phyloP scores from a whole-genome alignment of 2,888 invertebrate genomes.

The Plebejus anna region DNA sequence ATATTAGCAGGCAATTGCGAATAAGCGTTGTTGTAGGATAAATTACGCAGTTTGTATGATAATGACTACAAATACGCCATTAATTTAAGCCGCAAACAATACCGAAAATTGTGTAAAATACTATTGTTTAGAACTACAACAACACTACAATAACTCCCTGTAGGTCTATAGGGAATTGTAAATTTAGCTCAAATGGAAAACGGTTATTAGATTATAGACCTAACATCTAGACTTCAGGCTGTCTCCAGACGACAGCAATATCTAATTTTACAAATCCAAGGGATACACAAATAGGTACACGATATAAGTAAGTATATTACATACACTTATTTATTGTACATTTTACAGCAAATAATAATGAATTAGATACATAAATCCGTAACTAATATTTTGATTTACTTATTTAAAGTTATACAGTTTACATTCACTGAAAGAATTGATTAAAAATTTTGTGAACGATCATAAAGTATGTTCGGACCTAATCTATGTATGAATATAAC shows the following conservation, averaged over 20 bases:
- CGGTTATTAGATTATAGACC: not conserved
- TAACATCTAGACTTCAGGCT: not conserved
- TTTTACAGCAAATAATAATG: not conserved
- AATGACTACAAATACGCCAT: not conserved
- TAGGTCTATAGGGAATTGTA: not conserved
- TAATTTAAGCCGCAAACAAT: not conserved
- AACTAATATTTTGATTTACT: too few relatives aligned
- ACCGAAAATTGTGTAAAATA: not conserved
- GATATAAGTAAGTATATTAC: too few relatives aligned
- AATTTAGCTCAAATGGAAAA: not conserved
- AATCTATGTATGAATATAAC: too few relatives aligned
- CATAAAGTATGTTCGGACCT: too few relatives aligned
- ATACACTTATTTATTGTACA: too few relatives aligned
- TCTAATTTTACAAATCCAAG: not conserved
- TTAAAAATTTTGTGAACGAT: not conserved
- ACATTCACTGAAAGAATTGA: too few relatives aligned
- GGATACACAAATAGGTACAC: not conserved
- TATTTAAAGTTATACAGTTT: too few relatives aligned
- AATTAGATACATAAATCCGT: too few relatives aligned
- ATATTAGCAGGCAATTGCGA: not conserved
- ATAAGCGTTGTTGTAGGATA: not conserved
- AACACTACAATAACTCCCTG: too few relatives aligned
- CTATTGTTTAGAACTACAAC: not conserved
- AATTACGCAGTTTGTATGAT: not conserved
- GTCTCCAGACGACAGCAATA: not conserved